These are phyloP conservation scores for Oreotrochilus melanogaster DNA, from an alignment of 2,113 vertebrate species.

Conservation along the genomic window DNA sequence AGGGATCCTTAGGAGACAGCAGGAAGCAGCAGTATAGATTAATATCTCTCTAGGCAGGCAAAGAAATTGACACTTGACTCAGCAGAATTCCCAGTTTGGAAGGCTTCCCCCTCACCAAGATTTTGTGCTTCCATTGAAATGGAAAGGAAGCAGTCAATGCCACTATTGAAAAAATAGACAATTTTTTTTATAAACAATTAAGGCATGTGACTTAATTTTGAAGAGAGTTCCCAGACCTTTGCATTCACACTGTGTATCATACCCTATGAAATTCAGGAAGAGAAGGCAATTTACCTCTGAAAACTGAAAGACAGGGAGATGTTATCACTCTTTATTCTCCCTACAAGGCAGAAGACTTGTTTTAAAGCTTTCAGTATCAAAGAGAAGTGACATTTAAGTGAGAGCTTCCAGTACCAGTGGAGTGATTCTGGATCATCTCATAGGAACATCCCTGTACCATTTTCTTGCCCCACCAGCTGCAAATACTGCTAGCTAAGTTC, in stretches of 20 bases:
- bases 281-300: neutral
- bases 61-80: neutral
- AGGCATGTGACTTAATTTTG: constrained; percentile 42
- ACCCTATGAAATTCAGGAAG: neutral
- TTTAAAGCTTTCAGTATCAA: neutral
- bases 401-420: neutral
- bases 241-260: neutral
- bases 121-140: constrained; percentile 9
- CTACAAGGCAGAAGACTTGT: neutral
- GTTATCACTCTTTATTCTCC: neutral
- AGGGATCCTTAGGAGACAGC: neutral
- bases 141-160: constrained; percentile 42
- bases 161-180: constrained; percentile 38
- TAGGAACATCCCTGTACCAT: neutral
- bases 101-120: neutral
- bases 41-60: neutral
- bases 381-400: neutral
- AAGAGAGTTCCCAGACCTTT: constrained; percentile 39
- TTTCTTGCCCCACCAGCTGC: neutral
- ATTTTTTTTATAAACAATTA: no score
- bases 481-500: neutral
- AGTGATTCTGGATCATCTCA: neutral
- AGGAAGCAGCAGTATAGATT: neutral
- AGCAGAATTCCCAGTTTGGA: neutral
- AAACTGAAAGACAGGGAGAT: neutral